Evolutionary conservation across 1,140 invertebrate species (phyloP), one percentile per base, ranked within the genome.

Genomic region (Cataglyphis hispanica): DNA sequence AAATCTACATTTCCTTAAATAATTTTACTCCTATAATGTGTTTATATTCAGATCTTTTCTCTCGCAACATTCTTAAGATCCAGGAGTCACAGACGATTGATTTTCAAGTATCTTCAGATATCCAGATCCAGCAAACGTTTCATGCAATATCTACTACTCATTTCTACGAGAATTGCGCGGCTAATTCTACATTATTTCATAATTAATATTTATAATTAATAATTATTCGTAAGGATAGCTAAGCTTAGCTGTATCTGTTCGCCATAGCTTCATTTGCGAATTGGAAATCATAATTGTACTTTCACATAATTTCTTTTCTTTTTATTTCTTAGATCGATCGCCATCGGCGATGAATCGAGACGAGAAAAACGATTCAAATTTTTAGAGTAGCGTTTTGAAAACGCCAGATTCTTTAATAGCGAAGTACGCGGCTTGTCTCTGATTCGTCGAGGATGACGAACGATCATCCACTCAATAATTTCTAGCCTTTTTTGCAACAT

Each of bases 211-310:
- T 58, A 72, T 22, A 61, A 22, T 74, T 72, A 83, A 83, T 22
- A 56, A 80, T 66, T 69, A 83, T 16, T 61, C 37, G 67, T 72
- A 60, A 61, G 63, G 46, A 53, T 80, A 83, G 37, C 66, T 60
- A 81, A 72, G 60, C 66, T 58, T 81, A 81, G 78, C 78, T 81
- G 67, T 34, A 72, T 60, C 31, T 72, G 22, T 56, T 77, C 61
- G 66, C 78, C n/a, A 31, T 27, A 58, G 25, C 37, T 72, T 37
- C 27, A 25, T 53, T 60, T 25, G 40, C 64, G 22, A 81, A 72
- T 69, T 69, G 31, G 19, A 61, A 83, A 83, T 83, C 13, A 74
- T 60, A 83, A 72, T 74, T 60, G 25, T 37, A 72, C 67, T 74
- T 58, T 72, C 37, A 34, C 27, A 1, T 40, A 58, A 70, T 70